Evolutionary conservation across 2,888 invertebrate genomes (phyloP).

Genomic region (Lucinisca nassula): DNA sequence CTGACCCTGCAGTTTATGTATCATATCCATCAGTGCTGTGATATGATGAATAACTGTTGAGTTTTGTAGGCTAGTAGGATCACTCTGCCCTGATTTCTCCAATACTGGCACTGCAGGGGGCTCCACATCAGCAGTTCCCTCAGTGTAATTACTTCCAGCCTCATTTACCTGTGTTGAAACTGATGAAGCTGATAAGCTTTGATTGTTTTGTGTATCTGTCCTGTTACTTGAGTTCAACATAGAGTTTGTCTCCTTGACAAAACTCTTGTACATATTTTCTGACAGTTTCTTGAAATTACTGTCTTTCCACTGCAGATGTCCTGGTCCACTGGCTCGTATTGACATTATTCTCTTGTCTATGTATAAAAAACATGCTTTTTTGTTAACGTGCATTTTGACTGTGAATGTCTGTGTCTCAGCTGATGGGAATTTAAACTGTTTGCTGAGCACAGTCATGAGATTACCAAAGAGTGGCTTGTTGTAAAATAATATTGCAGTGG

Average conservation of each 20-base stretch:
- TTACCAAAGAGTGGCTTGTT: neutral
- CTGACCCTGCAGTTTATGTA: neutral
- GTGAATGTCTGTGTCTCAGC: neutral
- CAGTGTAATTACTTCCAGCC: neutral
- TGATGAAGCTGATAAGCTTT: neutral
- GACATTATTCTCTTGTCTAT: slow-evolving; percentile 1
- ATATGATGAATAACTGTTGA: neutral
- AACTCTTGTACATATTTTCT: neutral
- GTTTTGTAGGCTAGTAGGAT: neutral
- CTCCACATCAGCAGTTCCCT: neutral
- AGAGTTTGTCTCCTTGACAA: neutral
- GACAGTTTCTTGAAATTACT: neutral
- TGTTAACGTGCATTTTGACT: neutral
- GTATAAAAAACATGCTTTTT: neutral
- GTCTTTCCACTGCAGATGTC: neutral
- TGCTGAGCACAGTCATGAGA: neutral
- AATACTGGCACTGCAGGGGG: neutral
- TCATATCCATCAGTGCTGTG: neutral
- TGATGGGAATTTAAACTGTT: neutral
- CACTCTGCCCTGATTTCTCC: neutral
- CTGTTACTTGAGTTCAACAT: neutral
- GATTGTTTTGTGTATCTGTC: neutral
- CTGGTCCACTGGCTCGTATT: neutral
- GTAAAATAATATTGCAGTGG: neutral
- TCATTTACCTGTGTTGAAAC: neutral